Conservation (phyloP, 2,113 vertebrate genomes). For the Mobula hypostoma region DNA sequence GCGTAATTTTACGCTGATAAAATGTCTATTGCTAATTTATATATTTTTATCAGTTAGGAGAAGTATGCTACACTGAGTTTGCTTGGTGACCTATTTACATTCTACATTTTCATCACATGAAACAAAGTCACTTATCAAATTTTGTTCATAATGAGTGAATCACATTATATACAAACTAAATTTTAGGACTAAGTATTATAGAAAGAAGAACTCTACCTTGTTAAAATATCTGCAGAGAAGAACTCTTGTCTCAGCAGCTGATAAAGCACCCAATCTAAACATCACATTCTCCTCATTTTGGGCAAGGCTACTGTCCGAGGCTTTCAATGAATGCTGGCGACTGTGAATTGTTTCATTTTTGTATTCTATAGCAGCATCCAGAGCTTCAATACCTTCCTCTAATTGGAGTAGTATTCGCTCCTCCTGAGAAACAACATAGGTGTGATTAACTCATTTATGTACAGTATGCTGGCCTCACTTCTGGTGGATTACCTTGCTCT, state of each 20-base stretch:
- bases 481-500: background rate
- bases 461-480: background rate
- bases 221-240: slow-evolving; percentile 80
- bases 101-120: background rate
- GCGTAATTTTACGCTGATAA: background rate
- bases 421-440: slow-evolving; percentile 59
- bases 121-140: background rate
- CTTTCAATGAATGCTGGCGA: slow-evolving; percentile 58
- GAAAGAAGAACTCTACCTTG: slow-evolving; percentile 57
- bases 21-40: background rate
- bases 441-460: background rate
- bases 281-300: slow-evolving; percentile 59
- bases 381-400: slow-evolving; percentile 77
- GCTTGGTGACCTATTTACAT: background rate
- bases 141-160: background rate
- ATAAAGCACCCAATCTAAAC: slow-evolving; percentile 66
- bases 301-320: slow-evolving; percentile 53
- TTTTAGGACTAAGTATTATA: background rate
- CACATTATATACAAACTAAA: background rate
- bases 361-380: slow-evolving; percentile 78
- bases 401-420: slow-evolving; percentile 71
- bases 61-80: background rate
- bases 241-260: slow-evolving; percentile 59
- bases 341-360: slow-evolving; percentile 68
- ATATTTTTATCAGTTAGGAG: background rate